Base-by-base conservation (phyloP, 2,888 invertebrate genomes). In the Helobdella robusta region DNA sequence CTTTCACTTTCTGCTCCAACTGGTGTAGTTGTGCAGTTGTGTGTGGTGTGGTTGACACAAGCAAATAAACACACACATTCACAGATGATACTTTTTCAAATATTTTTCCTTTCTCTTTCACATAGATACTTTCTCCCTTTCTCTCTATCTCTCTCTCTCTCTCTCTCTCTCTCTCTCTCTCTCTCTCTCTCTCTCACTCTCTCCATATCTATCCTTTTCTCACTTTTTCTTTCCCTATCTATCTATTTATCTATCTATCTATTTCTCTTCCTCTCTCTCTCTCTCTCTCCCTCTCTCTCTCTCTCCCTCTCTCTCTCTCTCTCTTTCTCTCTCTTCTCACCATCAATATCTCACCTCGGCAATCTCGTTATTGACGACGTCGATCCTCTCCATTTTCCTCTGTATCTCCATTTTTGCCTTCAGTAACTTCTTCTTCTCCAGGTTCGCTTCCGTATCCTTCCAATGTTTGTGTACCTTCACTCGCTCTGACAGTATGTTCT, bases 1-100 rank as follows among this genome's bases (percentile, higher is more conserved):
- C 86, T 75, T 93, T 93, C 20, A 95, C 93, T 81, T 93, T 93
- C 0, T 88, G 84, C 79, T 94, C 92, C 93, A 92, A 92, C 88
- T 91, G 75, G n/a, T n/a, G n/a, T n/a, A n/a, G n/a, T n/a, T n/a
- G n/a, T n/a, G n/a, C n/a, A n/a, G n/a, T n/a, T n/a, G n/a, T n/a
- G n/a, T n/a, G n/a, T n/a, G n/a, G n/a, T n/a, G n/a, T n/a, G n/a
- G n/a, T n/a, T n/a, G n/a, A n/a, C n/a, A n/a, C n/a, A n/a, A n/a
- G n/a, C n/a, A n/a, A n/a, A n/a, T n/a, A n/a, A n/a, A n/a, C n/a
- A n/a, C n/a, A n/a, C n/a, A n/a, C n/a, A n/a, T n/a, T n/a, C n/a
- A n/a, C n/a, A n/a, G n/a, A n/a, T n/a, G n/a, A n/a, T n/a, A n/a
- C n/a, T n/a, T n/a, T n/a, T n/a, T n/a, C n/a, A n/a, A n/a, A n/a